These are phyloP conservation scores for Zeugodacus cucurbitae DNA, from an alignment of 1,140 invertebrate genomes.

Conservation along the genomic window DNA sequence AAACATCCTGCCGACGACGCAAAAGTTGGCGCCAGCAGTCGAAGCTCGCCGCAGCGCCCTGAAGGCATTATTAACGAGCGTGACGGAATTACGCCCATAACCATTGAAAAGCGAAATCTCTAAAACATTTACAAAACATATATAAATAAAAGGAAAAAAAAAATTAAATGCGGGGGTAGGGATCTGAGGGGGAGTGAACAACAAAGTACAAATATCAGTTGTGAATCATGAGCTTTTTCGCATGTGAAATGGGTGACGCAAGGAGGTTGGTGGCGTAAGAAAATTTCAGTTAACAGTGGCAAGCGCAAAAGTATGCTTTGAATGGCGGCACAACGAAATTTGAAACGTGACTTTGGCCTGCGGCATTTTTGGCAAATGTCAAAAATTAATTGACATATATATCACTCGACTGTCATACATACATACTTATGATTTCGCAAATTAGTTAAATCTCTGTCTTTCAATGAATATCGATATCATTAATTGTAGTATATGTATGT, in stretches of 20 bases:
- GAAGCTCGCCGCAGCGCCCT: conserved; percentile 44
- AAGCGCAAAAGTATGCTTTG: neutral
- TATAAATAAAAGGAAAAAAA: neutral
- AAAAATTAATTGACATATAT: conserved; percentile 45
- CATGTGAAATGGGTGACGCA: neutral
- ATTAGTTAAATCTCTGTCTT: conserved; percentile 4
- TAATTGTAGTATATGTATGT: neutral
- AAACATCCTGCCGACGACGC: conserved; percentile 43
- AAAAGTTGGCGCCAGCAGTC: conserved; percentile 14
- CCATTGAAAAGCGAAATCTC: neutral
- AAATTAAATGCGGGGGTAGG: neutral
- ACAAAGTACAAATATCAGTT: too few relatives aligned
- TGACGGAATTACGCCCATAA: conserved; percentile 47
- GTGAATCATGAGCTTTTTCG: neutral
- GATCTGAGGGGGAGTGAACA: neutral
- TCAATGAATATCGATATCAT: neutral
- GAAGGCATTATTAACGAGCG: conserved; percentile 62
- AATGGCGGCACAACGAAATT: neutral
- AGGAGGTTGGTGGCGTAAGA: neutral
- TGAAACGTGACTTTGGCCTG: conserved; percentile 42
- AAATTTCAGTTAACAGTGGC: neutral
- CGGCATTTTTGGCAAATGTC: neutral
- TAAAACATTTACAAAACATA: conserved; percentile 29
- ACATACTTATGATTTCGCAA: neutral
- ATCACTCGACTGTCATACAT: neutral